Base-by-base conservation (phyloP, 2,797 vertebrate species). In the Poeciliopsis infans region DNA sequence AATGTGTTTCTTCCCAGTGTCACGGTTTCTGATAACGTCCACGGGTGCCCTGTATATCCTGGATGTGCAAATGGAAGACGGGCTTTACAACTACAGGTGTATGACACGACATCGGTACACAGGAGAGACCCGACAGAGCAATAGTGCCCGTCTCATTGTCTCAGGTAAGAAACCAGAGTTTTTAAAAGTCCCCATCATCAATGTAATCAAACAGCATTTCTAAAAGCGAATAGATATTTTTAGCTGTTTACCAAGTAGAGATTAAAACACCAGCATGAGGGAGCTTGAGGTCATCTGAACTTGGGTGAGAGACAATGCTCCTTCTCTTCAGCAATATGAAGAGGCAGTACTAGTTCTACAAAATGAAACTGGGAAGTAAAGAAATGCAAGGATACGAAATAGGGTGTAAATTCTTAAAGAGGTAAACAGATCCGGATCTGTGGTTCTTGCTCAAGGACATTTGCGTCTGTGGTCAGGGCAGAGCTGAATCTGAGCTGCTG, bases 1-100 rank as follows among this genome's bases (percentile, higher is more conserved):
- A 74, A 0, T 86, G 16, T 78, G 0, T 83, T 78, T 71, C 3
- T 83, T 86, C 79, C 20, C 83, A 95, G 94, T 94, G 92, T 93
- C 97, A 95, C 97, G 98, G 97, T 99, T 98, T 97, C 97, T 97
- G 96, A 98, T 99, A 95, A 98, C 98, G 94, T 97, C 98, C 95
- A 98, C 97, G 90, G 98, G 98, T 96, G 98, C 98, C 96, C 97
- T 99, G 96, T 99, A 99, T 97, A 98, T 99, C 96, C 96, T 97
- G 96, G 98, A 99, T 86, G 98, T 98, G 95, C 98, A 99, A 96
- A 99, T 98, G 86, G 98, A 99, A 89, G 98, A 99, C 1, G 98
- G 98, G 76, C 95, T 99, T 93, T 99, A 98, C 95, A 99, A 99
- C 95, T 99, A 99, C 95, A 97, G 98, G 91, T 99, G 98, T 87